Conservation (phyloP, 1,140 invertebrate species). For the Luehdorfia chinensis region DNA sequence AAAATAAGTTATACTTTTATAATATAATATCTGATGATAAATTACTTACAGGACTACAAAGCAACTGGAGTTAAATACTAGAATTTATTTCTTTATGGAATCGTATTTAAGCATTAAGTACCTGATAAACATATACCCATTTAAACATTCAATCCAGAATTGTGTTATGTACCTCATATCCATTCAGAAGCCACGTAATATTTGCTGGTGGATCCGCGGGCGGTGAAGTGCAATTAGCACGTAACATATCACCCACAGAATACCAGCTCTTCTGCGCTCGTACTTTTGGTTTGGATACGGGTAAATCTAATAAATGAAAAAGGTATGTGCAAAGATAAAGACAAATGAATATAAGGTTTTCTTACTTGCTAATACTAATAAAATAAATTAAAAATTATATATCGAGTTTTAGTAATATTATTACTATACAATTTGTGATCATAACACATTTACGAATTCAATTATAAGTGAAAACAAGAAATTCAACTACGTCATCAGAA, state of each 20-base stretch:
- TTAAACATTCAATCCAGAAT: too few relatives aligned
- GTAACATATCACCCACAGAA: conserved; percentile 83
- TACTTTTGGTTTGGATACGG: conserved; percentile 81
- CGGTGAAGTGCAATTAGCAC: conserved; percentile 85
- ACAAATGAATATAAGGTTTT: too few relatives aligned
- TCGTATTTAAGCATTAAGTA: too few relatives aligned
- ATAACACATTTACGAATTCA: too few relatives aligned
- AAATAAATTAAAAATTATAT: not conserved
- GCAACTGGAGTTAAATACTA: too few relatives aligned
- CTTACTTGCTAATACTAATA: too few relatives aligned
- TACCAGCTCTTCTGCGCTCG: conserved; percentile 84
- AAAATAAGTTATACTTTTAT: conserved; percentile 17
- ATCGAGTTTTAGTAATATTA: not conserved
- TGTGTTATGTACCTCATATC: conserved; percentile 79
- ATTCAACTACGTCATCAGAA: too few relatives aligned
- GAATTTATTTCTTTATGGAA: too few relatives aligned
- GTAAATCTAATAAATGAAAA: conserved; percentile 78
- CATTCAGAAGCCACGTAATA: conserved; percentile 89
- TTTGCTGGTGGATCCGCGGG: conserved; percentile 86
- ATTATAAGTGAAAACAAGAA: too few relatives aligned
- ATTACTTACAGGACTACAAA: too few relatives aligned
- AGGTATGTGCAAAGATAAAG: not conserved
- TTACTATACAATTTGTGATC: not conserved
- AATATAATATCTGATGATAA: not conserved
- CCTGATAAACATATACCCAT: too few relatives aligned